Base-by-base conservation (phyloP, 2,797 vertebrate species). In the Furcifer pardalis region DNA sequence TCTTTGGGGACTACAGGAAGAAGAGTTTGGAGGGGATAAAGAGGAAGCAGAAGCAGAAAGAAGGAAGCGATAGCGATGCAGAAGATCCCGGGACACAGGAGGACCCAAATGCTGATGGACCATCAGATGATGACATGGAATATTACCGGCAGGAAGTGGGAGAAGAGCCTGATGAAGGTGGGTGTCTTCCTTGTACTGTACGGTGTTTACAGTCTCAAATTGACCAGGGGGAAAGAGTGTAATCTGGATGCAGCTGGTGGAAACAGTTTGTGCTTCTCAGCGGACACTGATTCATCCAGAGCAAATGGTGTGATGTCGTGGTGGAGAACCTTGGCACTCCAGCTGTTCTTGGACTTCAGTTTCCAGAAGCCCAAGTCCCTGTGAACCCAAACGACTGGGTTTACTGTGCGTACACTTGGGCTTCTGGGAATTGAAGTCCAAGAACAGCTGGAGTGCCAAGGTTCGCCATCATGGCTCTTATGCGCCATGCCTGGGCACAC, bases 111-210 rank as follows among this genome's bases (percentile, higher is more conserved):
- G 77, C 86, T 2, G 46, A 81, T 0, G 92, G 93, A 2, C 94
- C 96, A 4, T 96, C 97, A 0, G 97, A 95, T 1, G 95, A 98
- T 1, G 97, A 98, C 0, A 96, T 93, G 0, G 98, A 99, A 62
- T 98, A 98, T 91, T 99, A 98, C 92, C 96, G 97, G 78, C 97
- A 97, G 91, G 97, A 97, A 9, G 97, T 99, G 1, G 98, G 98
- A 42, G 82, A 96, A 89, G 98, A 98, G 44, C 98, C 98, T 0
- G 98, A 98, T 0, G 96, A 96, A 94, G 98, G 98, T 98, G 81
- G 76, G 62, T 79, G 19, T 42, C 60, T 8, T 10, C 21, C 37
- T 30, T 52, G 9, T 52, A 15, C 15, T 52, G 52, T 56, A 19
- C 5, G 3, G 12, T 56, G 40, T 5, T 62, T 0, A 13, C 2